Percentiles rank a stretch among this genome's conserved stretches.
Conservation (phyloP, 64 coral and sea anemone genomes). For the Actinia tenebrosa region DNA sequence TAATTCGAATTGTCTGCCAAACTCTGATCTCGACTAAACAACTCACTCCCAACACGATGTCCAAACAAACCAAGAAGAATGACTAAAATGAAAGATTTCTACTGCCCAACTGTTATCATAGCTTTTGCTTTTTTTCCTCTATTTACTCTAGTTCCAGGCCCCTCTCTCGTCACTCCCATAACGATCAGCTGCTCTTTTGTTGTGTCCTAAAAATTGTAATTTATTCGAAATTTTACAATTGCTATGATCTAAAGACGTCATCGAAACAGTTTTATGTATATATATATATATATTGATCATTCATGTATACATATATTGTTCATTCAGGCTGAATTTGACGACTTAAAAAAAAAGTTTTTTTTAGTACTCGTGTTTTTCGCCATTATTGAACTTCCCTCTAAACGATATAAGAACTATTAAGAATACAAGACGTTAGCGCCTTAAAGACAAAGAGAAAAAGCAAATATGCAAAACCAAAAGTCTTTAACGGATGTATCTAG, state of each 20-base stretch:
- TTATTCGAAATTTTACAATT: too few relatives aligned
- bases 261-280: too few relatives aligned
- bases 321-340: too few relatives aligned
- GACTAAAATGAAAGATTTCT: neutral
- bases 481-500: neutral
- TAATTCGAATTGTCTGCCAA: neutral
- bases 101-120: neutral
- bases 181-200: conserved; percentile 15
- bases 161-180: conserved; percentile 10
- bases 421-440: neutral
- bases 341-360: too few relatives aligned
- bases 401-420: neutral
- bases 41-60: too few relatives aligned
- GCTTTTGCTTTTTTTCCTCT: neutral
- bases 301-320: too few relatives aligned
- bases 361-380: too few relatives aligned
- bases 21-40: neutral
- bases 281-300: too few relatives aligned
- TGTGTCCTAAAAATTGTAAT: neutral
- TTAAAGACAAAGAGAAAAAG: neutral
- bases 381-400: too few relatives aligned
- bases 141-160: conserved; percentile 11
- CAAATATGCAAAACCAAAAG: neutral
- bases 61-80: neutral
- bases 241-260: too few relatives aligned